phyloP scores from a whole-genome alignment of 1,140 invertebrate species.

The Spodoptera frugiperda region DNA sequence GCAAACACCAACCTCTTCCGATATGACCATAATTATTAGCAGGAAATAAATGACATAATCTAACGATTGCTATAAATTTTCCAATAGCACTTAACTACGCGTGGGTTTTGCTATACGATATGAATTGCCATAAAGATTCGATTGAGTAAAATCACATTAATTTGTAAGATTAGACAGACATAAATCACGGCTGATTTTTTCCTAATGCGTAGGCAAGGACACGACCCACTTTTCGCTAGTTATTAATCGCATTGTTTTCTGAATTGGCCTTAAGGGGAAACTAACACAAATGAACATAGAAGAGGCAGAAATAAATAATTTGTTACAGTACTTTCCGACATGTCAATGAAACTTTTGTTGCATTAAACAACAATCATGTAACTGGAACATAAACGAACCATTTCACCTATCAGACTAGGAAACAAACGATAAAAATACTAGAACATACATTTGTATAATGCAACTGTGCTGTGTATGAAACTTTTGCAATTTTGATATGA shows the following conservation, averaged over 20 bases:
- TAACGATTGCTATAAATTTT: background rate
- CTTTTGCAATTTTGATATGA: constrained; percentile 39
- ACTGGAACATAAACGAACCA: background rate
- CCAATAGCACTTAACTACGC: constrained; percentile 3
- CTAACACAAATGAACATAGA: no score
- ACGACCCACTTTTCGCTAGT: no score
- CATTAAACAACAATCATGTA: no score
- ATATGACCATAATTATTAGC: constrained; percentile 55
- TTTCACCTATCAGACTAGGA: background rate
- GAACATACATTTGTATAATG: background rate
- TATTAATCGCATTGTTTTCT: no score
- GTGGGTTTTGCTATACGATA: background rate
- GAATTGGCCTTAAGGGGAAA: no score
- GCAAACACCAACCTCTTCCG: constrained; percentile 52
- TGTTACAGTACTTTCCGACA: no score
- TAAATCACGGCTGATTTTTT: no score
- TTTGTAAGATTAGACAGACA: no score
- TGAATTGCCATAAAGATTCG: background rate
- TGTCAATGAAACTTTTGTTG: no score
- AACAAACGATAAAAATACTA: background rate
- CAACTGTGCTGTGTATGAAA: background rate
- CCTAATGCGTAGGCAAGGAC: no score
- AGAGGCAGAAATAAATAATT: no score
- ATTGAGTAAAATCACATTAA: background rate
- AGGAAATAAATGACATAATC: constrained; percentile 51